Conservation (phyloP, 2,797 vertebrate species). For the Phyllotis vaccarum region DNA sequence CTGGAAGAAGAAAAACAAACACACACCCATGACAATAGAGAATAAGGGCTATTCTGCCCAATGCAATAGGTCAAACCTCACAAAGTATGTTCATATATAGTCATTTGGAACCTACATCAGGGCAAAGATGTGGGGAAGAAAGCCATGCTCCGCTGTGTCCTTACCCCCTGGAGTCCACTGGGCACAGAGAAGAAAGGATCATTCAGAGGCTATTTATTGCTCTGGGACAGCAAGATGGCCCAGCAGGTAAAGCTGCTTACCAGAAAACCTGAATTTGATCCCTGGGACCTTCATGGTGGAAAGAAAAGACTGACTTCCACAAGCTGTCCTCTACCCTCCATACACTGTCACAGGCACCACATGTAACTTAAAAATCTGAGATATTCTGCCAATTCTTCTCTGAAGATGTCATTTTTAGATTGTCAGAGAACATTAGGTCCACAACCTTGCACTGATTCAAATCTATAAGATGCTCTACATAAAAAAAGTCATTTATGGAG, state of each 20-base stretch:
- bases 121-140: conserved; percentile 52
- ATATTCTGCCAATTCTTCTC: conserved; percentile 68
- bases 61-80: conserved; percentile 69
- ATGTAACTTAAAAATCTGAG: background rate
- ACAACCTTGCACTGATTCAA: conserved; percentile 3
- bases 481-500: conserved; percentile 36
- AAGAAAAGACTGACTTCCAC: background rate
- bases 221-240: background rate
- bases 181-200: background rate
- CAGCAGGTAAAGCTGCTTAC: background rate
- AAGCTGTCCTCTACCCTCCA: background rate
- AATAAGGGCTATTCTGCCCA: conserved; percentile 53
- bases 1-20: conserved; percentile 76
- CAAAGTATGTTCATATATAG: conserved; percentile 26
- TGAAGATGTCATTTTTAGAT: conserved; percentile 79
- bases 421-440: conserved; percentile 69
- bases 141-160: conserved; percentile 6
- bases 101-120: conserved; percentile 47
- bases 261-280: background rate
- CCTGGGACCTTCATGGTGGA: background rate
- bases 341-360: background rate
- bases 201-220: conserved; percentile 58
- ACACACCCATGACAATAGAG: conserved; percentile 72
- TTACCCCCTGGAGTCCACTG: background rate
- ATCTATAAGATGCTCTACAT: background rate